phyloP scores from a whole-genome alignment of 2,113 vertebrate species.

The Cervus canadensis region DNA sequence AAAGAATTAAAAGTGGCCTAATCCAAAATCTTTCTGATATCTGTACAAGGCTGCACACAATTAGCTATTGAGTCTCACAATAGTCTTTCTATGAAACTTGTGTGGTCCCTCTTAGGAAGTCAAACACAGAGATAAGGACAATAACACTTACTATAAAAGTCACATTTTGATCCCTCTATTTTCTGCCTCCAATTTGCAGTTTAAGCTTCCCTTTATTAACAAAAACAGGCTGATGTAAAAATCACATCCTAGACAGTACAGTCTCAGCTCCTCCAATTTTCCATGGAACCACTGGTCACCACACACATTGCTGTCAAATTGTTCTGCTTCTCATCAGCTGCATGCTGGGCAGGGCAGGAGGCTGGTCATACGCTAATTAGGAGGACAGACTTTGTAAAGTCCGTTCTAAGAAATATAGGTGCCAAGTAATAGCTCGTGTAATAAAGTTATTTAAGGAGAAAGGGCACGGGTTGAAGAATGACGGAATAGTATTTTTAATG shows the following conservation, averaged over 20 bases:
- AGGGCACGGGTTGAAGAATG: background rate
- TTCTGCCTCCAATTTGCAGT: constrained; percentile 45
- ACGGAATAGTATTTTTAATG: background rate
- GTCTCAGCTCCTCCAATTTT: constrained; percentile 8
- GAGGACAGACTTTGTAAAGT: background rate
- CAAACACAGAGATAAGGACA: constrained; percentile 47
- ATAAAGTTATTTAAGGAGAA: background rate
- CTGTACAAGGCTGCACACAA: constrained; percentile 20
- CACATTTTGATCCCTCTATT: constrained; percentile 43
- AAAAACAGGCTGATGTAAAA: constrained; percentile 51
- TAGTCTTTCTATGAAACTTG: constrained; percentile 39
- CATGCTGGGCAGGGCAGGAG: background rate
- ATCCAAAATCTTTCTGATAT: constrained; percentile 40
- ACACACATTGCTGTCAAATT: constrained; percentile 63
- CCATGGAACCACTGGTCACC: background rate
- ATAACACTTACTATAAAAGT: constrained; percentile 40
- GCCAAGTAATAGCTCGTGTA: background rate
- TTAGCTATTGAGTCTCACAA: constrained; percentile 40
- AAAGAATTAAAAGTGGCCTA: constrained; percentile 20
- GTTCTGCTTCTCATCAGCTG: constrained; percentile 59
- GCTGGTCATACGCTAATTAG: background rate
- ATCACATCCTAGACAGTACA: constrained; percentile 1
- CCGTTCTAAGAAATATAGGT: background rate
- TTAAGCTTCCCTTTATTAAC: constrained; percentile 55
- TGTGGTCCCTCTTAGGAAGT: constrained; percentile 62